Conservation (phyloP, 2,888 invertebrate species). For the Megaustenia siamemsis region DNA sequence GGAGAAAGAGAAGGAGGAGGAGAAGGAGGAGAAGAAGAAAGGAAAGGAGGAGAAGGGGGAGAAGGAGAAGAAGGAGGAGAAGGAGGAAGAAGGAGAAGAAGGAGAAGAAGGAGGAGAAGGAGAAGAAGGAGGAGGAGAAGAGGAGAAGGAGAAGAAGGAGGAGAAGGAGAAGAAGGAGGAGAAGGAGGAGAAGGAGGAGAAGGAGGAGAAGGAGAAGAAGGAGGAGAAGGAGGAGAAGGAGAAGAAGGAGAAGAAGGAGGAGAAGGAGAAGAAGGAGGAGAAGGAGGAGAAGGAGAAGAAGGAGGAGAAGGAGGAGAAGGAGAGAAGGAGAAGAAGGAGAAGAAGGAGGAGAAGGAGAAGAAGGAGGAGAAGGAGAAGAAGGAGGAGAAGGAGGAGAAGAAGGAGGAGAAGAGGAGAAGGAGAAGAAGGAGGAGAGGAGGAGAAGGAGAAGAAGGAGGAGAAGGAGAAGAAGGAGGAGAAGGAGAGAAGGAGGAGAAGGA, state of each 20-base stretch:
- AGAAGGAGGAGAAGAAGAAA: background rate
- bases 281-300: conserved; percentile 21
- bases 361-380: conserved; percentile 14
- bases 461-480: background rate
- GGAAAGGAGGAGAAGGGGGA: background rate
- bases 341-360: conserved; percentile 10
- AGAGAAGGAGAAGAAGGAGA: background rate
- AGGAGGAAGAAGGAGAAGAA: background rate
- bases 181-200: conserved; percentile 16
- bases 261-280: background rate
- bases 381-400: background rate
- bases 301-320: background rate
- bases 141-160: background rate
- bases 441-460: background rate
- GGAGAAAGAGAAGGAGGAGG: background rate
- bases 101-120: background rate
- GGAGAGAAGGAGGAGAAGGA: background rate
- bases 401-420: background rate
- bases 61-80: background rate
- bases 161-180: background rate
- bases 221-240: background rate
- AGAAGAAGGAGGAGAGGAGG: background rate
- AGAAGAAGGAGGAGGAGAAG: background rate
- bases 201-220: conserved; percentile 8
- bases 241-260: background rate